phyloP scores from a whole-genome alignment of 1,140 invertebrate species.

The Copidosoma floridanum region DNA sequence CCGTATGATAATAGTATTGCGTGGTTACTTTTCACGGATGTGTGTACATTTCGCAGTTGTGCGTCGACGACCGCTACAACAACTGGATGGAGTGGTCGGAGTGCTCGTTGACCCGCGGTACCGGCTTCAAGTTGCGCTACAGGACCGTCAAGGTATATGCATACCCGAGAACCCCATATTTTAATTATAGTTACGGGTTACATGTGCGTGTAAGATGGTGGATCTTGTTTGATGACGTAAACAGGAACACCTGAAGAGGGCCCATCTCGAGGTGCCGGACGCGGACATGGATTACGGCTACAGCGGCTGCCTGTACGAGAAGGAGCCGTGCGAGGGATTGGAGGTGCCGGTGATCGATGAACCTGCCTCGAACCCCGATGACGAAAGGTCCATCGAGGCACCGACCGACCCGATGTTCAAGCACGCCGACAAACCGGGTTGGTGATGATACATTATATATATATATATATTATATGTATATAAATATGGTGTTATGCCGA shows the following conservation, averaged over 20 bases:
- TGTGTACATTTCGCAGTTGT: no score
- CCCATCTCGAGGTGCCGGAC: not conserved
- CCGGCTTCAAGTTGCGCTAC: not conserved
- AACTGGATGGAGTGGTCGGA: conserved; percentile 1
- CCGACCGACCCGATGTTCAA: no score
- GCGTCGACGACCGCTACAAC: not conserved
- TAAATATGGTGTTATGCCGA: no score
- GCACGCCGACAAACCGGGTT: no score
- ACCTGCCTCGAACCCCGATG: not conserved
- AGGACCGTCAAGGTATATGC: not conserved
- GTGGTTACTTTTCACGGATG: no score
- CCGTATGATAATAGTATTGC: no score
- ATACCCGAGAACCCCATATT: no score
- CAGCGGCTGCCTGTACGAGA: conserved; percentile 7
- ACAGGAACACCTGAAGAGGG: conserved; percentile 1
- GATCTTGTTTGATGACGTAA: no score
- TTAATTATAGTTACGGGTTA: no score
- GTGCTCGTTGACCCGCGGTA: conserved; percentile 1
- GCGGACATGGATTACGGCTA: conserved; percentile 9
- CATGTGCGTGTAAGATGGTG: no score
- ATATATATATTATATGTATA: not conserved
- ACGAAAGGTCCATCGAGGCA: not conserved
- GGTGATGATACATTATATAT: not conserved
- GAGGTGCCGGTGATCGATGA: no score
- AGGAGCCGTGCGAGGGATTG: not conserved